These are phyloP conservation scores for Piezodorus guildinii DNA, from an alignment of 1,140 invertebrate genomes.

Conservation along the genomic window DNA sequence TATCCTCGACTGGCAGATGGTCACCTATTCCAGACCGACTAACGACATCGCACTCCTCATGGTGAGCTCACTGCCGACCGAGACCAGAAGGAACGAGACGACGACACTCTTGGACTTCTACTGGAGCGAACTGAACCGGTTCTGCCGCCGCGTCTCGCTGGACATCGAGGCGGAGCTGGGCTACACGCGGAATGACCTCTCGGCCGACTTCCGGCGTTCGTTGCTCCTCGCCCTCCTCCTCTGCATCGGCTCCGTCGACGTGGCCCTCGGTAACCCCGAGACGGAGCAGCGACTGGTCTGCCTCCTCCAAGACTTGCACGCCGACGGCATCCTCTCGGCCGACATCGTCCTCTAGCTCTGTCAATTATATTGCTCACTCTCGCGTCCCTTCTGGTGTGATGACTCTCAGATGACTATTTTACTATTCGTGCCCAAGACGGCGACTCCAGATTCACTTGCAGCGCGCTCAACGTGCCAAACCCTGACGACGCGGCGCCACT, in stretches of 20 bases:
- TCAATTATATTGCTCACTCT: slow-evolving; percentile 14
- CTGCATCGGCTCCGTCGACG: slow-evolving; percentile 67
- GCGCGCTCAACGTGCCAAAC: neutral
- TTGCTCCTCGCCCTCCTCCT: slow-evolving; percentile 59
- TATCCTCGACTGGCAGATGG: slow-evolving; percentile 72
- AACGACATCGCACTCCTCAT: slow-evolving; percentile 67
- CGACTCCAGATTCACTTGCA: neutral
- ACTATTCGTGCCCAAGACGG: neutral
- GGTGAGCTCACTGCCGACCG: slow-evolving; percentile 60
- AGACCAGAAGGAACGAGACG: slow-evolving; percentile 48
- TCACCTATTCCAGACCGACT: slow-evolving; percentile 60
- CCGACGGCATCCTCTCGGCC: slow-evolving; percentile 40
- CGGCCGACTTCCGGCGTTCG: slow-evolving; percentile 53
- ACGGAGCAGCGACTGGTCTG: slow-evolving; percentile 55
- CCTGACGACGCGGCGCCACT: neutral
- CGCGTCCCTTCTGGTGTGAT: slow-evolving; percentile 6
- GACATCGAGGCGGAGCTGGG: slow-evolving; percentile 43
- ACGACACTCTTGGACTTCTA: slow-evolving; percentile 52
- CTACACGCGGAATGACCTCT: slow-evolving; percentile 44
- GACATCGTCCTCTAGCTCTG: slow-evolving; percentile 18
- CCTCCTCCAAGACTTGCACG: slow-evolving; percentile 46
- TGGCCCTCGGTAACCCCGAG: slow-evolving; percentile 50
- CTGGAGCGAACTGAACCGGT: slow-evolving; percentile 45
- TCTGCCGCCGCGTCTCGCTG: slow-evolving; percentile 43
- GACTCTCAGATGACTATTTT: neutral